phyloP scores from a whole-genome alignment of 2,888 invertebrate species.

The Rosalia funebris region DNA sequence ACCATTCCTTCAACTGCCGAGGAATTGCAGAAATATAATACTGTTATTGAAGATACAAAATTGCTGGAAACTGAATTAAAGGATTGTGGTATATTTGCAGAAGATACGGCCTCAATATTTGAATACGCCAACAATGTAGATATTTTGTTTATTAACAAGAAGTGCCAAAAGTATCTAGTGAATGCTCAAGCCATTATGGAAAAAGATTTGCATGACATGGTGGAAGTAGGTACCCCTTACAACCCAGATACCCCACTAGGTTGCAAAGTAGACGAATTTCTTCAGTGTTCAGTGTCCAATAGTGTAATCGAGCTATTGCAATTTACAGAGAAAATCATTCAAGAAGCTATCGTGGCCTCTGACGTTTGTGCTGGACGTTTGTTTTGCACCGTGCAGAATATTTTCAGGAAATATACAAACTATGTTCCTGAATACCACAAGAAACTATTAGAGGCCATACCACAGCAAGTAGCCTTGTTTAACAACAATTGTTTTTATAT shows the following conservation, averaged over 20 bases:
- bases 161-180: constrained; percentile 76
- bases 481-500: constrained; percentile 94
- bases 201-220: constrained; percentile 81
- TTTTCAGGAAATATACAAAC: constrained; percentile 81
- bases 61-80: constrained; percentile 74
- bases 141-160: constrained; percentile 79
- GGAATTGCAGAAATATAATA: constrained; percentile 74
- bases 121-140: constrained; percentile 81
- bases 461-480: constrained; percentile 87
- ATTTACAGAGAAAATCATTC: constrained; percentile 72
- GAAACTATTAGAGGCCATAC: constrained; percentile 82
- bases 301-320: constrained; percentile 73
- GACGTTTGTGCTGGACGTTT: constrained; percentile 73
- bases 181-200: constrained; percentile 79
- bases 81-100: constrained; percentile 68
- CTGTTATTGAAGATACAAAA: constrained; percentile 72
- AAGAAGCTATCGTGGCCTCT: constrained; percentile 72
- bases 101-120: constrained; percentile 69
- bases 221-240: constrained; percentile 65
- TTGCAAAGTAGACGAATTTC: constrained; percentile 64
- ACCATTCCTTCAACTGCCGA: constrained; percentile 81
- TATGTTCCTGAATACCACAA: constrained; percentile 84
- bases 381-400: constrained; percentile 75
- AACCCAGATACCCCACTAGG: constrained; percentile 64
- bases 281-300: constrained; percentile 71